These are phyloP conservation scores for Polypedilum pembai DNA, from an alignment of 1,140 invertebrate species.

Conservation along the genomic window DNA sequence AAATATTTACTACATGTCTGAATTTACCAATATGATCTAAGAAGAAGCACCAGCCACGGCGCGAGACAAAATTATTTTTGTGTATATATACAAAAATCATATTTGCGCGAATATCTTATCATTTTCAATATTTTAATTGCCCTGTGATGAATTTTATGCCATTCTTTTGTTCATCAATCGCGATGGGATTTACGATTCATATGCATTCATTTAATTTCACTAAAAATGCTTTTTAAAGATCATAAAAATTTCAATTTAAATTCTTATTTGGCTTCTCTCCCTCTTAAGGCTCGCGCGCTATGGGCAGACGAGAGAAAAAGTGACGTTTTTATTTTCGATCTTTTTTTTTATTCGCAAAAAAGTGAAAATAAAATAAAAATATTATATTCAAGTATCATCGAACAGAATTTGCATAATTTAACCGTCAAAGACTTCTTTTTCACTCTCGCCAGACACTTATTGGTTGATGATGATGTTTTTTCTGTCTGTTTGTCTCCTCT, in stretches of 20 bases:
- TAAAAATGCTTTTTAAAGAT: constrained; percentile 19
- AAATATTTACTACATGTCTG: constrained; percentile 26
- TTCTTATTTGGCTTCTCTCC: background rate
- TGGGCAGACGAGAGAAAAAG: background rate
- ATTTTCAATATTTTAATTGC: background rate
- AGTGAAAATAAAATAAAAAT: constrained; percentile 1
- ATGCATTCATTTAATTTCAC: constrained; percentile 18
- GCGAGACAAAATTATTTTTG: background rate
- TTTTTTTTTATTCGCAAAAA: background rate
- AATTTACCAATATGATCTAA: background rate
- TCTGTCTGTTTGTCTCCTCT: too few relatives aligned
- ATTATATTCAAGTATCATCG: constrained; percentile 18
- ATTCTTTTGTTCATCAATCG: background rate
- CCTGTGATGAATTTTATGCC: background rate
- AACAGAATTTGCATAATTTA: constrained; percentile 19
- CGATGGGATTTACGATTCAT: background rate
- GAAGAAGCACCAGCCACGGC: constrained; percentile 6
- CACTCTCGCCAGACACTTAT: background rate
- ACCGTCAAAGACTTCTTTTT: constrained; percentile 5
- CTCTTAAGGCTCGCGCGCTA: too few relatives aligned
- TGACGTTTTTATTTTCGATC: constrained; percentile 27
- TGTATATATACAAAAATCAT: background rate
- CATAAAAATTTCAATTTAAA: constrained; percentile 25
- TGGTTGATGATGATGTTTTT: background rate
- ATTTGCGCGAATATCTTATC: background rate